Base-by-base conservation (phyloP, 2,888 invertebrate species). In the Aphodius sticticus region DNA sequence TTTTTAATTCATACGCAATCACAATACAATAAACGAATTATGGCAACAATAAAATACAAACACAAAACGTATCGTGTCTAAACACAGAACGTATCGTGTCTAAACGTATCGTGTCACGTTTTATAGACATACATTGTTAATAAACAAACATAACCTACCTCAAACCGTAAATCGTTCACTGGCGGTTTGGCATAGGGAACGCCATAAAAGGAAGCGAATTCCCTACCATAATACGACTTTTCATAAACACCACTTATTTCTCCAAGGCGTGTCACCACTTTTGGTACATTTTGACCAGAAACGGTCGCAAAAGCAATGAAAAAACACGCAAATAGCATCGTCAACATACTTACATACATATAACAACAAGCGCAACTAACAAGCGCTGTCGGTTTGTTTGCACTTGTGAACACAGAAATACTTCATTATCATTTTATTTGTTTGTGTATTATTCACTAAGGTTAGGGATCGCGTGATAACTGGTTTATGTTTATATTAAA, bases 181-280 rank as follows among this genome's bases (percentile, higher is more conserved):
- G 79, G 79, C 12, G 79, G 74, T 75, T 79, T 16, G 15, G 79
- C 79, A 36, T 79, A 79, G 2, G 79, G 79, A 6, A 79, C 74
- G 5, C 79, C 79, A 36, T 79, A 77, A 26, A 79, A 79, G 0
- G 77, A 72, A 6, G 79, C 77, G 38, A 69, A 79, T 5, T 16
- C 69, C 16, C 53, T 77, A 16, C 72, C 72, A 15, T 75, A 36
- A 69, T 77, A 77, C 16, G 79, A 79, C 6, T 85, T 84, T 77
- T 82, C 83, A 16, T 84, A 82, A 81, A 82, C 84, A 77, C 82
- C 82, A 9, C 78, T 78, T 69, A 84, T 75, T 80, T 81, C 80
- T 70, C 84, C 84, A 37, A 82, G 79, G 6, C 81, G 78, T 14
- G 83, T 80, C 9, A 37, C 80, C 16, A 84, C 81, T 76, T 77